Evolutionary conservation across 2,888 invertebrate species (phyloP).

Genomic region (Ametastegia equiseti): DNA sequence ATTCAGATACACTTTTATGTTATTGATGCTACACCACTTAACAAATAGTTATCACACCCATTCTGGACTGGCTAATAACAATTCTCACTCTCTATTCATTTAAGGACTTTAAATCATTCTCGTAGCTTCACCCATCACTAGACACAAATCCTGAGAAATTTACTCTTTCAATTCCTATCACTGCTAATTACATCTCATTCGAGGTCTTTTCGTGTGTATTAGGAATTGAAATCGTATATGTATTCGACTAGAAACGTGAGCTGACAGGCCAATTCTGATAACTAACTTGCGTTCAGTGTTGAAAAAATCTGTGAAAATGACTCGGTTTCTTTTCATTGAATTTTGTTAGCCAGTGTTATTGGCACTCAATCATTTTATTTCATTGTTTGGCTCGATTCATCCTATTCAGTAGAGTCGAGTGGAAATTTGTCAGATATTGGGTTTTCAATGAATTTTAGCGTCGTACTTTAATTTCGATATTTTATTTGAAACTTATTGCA

Average conservation of each 20-base stretch:
- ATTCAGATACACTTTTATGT: conserved; percentile 23
- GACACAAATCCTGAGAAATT: background rate
- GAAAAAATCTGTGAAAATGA: background rate
- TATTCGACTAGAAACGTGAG: too few species aligned
- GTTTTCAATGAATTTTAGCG: background rate
- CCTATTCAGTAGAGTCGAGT: background rate
- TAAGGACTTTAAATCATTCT: background rate
- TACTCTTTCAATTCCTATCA: too few species aligned
- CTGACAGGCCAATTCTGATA: background rate
- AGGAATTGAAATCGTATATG: too few species aligned
- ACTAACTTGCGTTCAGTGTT: background rate
- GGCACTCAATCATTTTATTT: background rate
- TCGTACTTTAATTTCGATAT: background rate
- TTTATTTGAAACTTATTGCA: background rate
- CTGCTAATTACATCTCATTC: too few species aligned
- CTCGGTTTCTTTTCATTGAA: background rate
- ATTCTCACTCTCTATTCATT: background rate
- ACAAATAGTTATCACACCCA: background rate
- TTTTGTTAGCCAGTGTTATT: background rate
- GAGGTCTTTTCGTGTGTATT: too few species aligned
- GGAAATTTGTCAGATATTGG: too few species aligned
- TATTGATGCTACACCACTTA: conserved; percentile 32
- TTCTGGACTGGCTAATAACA: background rate
- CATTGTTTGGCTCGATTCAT: background rate
- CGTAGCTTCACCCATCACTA: background rate